These are phyloP conservation scores for Drosophila bocqueti DNA, from an alignment of 1,140 invertebrate genomes.

Conservation along the genomic window DNA sequence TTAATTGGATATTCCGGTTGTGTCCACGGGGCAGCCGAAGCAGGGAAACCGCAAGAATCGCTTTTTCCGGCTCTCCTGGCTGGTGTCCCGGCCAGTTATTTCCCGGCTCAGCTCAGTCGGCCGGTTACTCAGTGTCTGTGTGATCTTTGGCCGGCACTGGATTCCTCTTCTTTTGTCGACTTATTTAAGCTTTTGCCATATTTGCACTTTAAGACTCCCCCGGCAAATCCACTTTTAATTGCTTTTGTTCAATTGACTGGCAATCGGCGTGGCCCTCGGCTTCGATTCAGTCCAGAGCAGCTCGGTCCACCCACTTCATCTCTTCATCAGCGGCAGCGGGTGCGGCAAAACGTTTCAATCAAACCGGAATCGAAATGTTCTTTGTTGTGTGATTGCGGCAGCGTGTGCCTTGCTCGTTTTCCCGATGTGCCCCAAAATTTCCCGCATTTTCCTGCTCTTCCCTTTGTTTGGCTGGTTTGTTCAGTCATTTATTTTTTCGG, in stretches of 20 bases:
- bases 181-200: conserved; percentile 77
- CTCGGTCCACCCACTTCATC: conserved; percentile 20
- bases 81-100: conserved; percentile 15
- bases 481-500: conserved; percentile 41
- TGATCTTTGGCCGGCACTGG: conserved; percentile 14
- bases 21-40: conserved; percentile 28
- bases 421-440: conserved; percentile 1
- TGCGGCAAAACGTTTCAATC: conserved; percentile 58
- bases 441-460: conserved; percentile 25
- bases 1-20: conserved; percentile 83
- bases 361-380: conserved; percentile 41
- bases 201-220: conserved; percentile 72
- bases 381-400: conserved; percentile 58
- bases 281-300: background rate
- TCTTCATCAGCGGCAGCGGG: conserved; percentile 35
- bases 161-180: conserved; percentile 48
- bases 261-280: conserved; percentile 50
- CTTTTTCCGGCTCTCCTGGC: conserved; percentile 26
- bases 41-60: conserved; percentile 68
- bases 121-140: conserved; percentile 7
- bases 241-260: conserved; percentile 85
- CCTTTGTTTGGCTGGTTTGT: conserved; percentile 20
- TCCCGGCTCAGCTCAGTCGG: conserved; percentile 14
- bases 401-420: conserved; percentile 6
- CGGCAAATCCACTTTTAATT: conserved; percentile 83